Conservation (phyloP, 2,888 invertebrate genomes). For the Alitta virens region DNA sequence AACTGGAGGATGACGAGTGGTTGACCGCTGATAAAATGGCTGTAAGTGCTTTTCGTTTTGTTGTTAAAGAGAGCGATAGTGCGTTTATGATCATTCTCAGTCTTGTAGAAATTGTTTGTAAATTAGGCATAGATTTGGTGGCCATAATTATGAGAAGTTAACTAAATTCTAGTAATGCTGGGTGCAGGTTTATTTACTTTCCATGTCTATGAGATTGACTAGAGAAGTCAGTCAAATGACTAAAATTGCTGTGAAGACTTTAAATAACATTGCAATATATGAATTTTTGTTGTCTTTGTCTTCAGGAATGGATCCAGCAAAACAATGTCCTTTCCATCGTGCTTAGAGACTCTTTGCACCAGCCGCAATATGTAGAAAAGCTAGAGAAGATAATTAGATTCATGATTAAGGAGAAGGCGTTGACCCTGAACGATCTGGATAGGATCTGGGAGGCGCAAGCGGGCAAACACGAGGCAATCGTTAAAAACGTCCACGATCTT, state of each 20-base stretch:
- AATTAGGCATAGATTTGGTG: too few relatives aligned
- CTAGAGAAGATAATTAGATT: conserved; percentile 95
- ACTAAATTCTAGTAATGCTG: too few relatives aligned
- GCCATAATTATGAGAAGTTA: too few relatives aligned
- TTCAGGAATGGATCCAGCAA: conserved; percentile 88
- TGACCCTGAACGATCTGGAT: conserved; percentile 87
- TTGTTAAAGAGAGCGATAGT: too few relatives aligned
- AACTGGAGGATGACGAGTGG: conserved; percentile 71
- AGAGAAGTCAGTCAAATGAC: too few relatives aligned
- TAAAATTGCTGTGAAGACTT: too few relatives aligned
- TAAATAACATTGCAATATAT: too few relatives aligned
- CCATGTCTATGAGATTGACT: too few relatives aligned
- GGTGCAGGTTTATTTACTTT: too few relatives aligned
- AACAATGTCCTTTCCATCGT: conserved; percentile 94
- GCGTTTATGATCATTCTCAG: too few relatives aligned
- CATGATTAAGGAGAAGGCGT: conserved; percentile 79
- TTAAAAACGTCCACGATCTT: conserved; percentile 92
- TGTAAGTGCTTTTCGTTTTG: too few relatives aligned
- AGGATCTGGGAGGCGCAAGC: conserved; percentile 96
- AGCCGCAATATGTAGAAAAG: conserved; percentile 92
- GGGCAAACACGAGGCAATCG: conserved; percentile 97
- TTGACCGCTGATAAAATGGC: conserved; percentile 92
- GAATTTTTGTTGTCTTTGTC: neutral
- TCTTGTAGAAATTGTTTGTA: too few relatives aligned
- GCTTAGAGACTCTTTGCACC: conserved; percentile 90